These are phyloP conservation scores for Pyrrhosoma nymphula DNA, from an alignment of 2,888 invertebrate genomes.

Conservation along the genomic window DNA sequence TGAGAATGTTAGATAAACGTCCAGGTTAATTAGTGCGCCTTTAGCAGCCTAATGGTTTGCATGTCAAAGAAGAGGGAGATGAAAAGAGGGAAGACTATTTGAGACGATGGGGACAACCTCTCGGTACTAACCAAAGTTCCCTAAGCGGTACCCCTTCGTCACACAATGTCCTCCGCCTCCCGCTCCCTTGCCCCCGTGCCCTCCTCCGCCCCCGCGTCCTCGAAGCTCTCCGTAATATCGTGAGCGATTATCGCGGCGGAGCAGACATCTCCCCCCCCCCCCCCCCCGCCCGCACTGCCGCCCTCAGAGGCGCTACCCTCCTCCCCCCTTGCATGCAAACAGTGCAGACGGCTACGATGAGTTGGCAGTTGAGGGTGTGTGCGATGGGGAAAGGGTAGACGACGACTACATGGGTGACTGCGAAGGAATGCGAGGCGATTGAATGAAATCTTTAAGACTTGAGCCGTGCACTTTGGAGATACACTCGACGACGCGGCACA, in stretches of 20 bases:
- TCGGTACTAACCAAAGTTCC: not conserved
- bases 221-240: slow-evolving; percentile 30
- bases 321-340: not conserved
- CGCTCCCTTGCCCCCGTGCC: not conserved
- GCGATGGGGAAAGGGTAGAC: not conserved
- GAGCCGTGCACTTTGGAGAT: not conserved
- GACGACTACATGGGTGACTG: not conserved
- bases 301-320: not conserved
- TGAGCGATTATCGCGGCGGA: slow-evolving; percentile 53
- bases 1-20: too few species aligned
- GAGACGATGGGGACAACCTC: not conserved
- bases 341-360: not conserved
- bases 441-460: not conserved
- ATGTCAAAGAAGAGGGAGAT: not conserved
- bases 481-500: too few species aligned
- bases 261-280: slow-evolving; percentile 21
- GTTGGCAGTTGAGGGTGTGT: not conserved
- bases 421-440: not conserved
- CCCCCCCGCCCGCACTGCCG: not conserved
- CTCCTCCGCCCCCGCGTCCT: not conserved
- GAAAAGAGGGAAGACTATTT: not conserved
- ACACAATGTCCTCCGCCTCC: not conserved
- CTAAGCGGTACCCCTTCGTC: not conserved
- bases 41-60: too few species aligned
- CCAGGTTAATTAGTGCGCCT: too few species aligned